These are phyloP conservation scores for Drosophila navojoa DNA, from an alignment of 1,140 invertebrate genomes.

Conservation along the genomic window DNA sequence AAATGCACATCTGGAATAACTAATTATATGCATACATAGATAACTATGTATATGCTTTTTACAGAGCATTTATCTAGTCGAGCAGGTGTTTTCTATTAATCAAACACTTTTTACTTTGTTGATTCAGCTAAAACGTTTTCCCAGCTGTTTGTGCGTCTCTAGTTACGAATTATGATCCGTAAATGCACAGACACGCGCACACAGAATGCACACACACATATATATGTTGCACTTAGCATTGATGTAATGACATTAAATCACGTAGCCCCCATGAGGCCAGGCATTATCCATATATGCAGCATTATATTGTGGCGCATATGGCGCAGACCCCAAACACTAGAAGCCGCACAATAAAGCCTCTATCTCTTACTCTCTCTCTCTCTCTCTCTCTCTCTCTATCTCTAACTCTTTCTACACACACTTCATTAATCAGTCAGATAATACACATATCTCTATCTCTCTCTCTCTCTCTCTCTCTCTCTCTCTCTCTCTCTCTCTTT, in stretches of 20 bases:
- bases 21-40: no score
- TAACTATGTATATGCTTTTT: no score
- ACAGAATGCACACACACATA: neutral
- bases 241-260: conserved; percentile 53
- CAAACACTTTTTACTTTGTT: neutral
- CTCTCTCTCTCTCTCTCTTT: neutral
- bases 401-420: conserved; percentile 5
- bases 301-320: conserved; percentile 3
- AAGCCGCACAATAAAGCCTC: neutral
- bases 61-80: conserved; percentile 19
- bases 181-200: conserved; percentile 24
- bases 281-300: conserved; percentile 35
- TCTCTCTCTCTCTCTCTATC: no score
- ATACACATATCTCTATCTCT: neutral
- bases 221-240: conserved; percentile 51
- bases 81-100: neutral
- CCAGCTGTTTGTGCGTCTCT: conserved; percentile 37
- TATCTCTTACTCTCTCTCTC: no score
- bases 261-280: conserved; percentile 35
- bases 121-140: conserved; percentile 38
- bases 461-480: neutral
- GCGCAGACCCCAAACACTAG: neutral
- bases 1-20: no score
- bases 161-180: conserved; percentile 40
- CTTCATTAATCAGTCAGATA: conserved; percentile 31